Evolutionary conservation across 2,113 vertebrate genomes (phyloP), one percentile per base, ranked within the genome.

Genomic region (Ursus arctos): DNA sequence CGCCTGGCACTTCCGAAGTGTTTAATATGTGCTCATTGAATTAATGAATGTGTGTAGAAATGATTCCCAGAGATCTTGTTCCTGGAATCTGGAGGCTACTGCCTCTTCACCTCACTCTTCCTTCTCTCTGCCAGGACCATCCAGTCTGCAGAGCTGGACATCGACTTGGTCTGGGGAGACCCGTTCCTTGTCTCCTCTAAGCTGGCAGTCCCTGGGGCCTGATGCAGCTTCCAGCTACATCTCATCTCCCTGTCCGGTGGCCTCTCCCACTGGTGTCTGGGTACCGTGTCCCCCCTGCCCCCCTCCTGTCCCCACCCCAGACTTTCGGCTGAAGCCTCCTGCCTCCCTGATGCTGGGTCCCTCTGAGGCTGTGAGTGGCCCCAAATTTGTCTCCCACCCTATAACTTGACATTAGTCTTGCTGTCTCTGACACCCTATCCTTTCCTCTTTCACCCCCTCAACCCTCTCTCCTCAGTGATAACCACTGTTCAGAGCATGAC

Each of bases 201-300:
- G 19, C 43, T 61, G 40, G 40, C 16, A 31, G 36, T 77, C 7
- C 71, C 16, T 9, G 3, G 18, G 43, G 51, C 49, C 36, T 22
- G 18, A 40, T 26, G 77, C 33, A 69, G 40, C 61, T 91, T 59
- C 71, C 18, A 59, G 71, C 18, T 51, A 24, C 40, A 33, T 49
- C 69, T 69, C 26, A n/a, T 15, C 33, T 65, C 33, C 47, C 40
- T 40, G 49, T 22, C 49, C 81, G 61, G 40, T 14, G 40, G 12
- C 61, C 31, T 59, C 51, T 49, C 53, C 51, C 24, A 11, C 19
- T 1, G 40, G 33, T 7, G 4, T 40, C 33, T 14, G 53, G 19
- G 5, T 40, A 10, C 18, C 13, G 0, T 0, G 2, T 19, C 14
- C 53, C 19, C 19, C 19, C 1, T 0, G 1, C 13, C 26, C 53